A percentile compares a stretch with the other conserved stretches of the same genome.
Conservation (phyloP, 2,113 vertebrate species). For the Phalacrocorax brasilianus region DNA sequence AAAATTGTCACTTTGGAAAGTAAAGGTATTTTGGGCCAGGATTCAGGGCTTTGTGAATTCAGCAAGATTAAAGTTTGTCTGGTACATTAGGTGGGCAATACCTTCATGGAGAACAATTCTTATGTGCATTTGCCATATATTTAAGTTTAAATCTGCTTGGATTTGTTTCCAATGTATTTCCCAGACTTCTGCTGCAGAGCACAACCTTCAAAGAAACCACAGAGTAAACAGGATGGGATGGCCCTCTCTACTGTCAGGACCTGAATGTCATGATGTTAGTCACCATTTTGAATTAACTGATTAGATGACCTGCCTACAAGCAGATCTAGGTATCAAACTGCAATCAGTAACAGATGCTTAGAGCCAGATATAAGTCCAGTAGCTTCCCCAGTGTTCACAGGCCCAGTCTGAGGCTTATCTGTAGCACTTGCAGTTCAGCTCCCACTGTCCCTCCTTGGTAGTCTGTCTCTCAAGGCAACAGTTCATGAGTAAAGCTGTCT, state of each 20-base stretch:
- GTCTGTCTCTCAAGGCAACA: neutral
- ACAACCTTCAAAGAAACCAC: neutral
- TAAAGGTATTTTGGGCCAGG: neutral
- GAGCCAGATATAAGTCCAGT: neutral
- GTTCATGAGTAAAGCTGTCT: neutral
- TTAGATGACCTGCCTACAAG: neutral
- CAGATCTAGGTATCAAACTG: neutral
- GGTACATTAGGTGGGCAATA: neutral
- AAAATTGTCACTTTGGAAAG: neutral
- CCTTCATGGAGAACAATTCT: neutral
- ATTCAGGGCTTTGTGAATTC: neutral
- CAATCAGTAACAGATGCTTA: neutral
- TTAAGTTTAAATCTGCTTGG: neutral
- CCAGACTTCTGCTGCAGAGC: neutral
- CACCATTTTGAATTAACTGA: neutral
- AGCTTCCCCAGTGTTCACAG: neutral
- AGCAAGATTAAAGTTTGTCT: neutral
- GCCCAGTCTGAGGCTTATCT: neutral
- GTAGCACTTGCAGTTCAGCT: neutral
- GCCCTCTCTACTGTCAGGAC: neutral
- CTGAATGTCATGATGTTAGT: neutral
- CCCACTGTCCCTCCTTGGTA: neutral
- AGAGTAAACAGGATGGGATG: neutral
- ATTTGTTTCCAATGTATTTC: neutral
- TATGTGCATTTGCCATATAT: neutral